A percentile compares a stretch with the other conserved stretches of the same genome.
phyloP scores from a whole-genome alignment of 2,888 invertebrate species.

The Ectemnius lituratus region DNA sequence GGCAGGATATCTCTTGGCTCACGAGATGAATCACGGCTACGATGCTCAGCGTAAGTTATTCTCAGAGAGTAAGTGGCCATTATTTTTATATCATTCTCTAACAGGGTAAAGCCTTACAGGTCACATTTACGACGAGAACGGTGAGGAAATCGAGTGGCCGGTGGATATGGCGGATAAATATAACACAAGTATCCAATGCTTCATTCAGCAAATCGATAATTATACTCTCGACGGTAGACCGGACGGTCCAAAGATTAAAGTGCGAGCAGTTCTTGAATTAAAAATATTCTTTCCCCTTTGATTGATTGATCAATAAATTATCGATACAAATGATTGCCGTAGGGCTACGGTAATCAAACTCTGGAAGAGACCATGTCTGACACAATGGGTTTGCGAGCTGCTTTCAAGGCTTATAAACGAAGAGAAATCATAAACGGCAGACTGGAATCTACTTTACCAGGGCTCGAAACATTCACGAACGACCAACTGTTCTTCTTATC shows the following conservation, averaged over 20 bases:
- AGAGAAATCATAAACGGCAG: slow-evolving; percentile 2
- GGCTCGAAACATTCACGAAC: slow-evolving; percentile 8
- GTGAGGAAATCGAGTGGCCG: slow-evolving; percentile 19
- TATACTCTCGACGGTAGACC: slow-evolving; percentile 23
- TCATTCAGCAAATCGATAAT: slow-evolving; percentile 43
- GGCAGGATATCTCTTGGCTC: slow-evolving; percentile 24
- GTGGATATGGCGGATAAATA: slow-evolving; percentile 21
- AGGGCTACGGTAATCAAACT: slow-evolving; percentile 83
- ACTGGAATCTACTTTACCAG: slow-evolving; percentile 2
- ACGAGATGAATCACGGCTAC: slow-evolving; percentile 42
- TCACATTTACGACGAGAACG: slow-evolving; percentile 13
- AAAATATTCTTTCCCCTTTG: background rate
- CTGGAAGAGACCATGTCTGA: slow-evolving; percentile 93
- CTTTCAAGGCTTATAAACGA: slow-evolving; percentile 82
- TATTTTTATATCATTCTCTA: background rate
- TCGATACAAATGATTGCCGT: slow-evolving; percentile 21
- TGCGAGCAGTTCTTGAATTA: background rate
- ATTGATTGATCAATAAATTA: background rate
- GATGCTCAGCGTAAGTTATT: slow-evolving; percentile 19
- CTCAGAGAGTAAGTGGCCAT: background rate
- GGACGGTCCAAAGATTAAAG: slow-evolving; percentile 6
- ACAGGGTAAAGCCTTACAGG: slow-evolving; percentile 19
- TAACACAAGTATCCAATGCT: slow-evolving; percentile 34
- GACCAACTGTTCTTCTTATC: slow-evolving; percentile 15
- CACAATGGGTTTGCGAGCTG: slow-evolving; percentile 89